Base-by-base conservation (phyloP, 2,797 vertebrate genomes). In the Argyrosomus regius region DNA sequence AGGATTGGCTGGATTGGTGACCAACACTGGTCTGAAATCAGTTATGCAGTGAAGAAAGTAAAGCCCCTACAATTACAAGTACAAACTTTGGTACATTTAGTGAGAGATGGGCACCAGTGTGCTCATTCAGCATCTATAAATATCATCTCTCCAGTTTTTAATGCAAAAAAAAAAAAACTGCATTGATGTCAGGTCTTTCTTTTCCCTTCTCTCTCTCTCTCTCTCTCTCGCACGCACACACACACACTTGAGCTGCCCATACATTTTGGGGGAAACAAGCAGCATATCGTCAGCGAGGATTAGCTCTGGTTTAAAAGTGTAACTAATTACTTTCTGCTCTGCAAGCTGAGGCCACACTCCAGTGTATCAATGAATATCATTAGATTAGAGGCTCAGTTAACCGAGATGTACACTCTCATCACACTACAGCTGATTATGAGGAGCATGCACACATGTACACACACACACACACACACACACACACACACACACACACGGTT, bases 251-350 rank as follows among this genome's bases (percentile, higher is more conserved):
- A 45, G 82, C 64, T 77, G 43, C 81, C 56, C 81, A 82, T 83
- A 85, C 80, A 85, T 83, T 87, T 48, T 61, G 71, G 64, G 77
- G 74, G 80, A 79, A 88, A 88, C 76, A 79, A 72, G 74, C 81
- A 84, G 83, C 81, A 66, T 84, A 75, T 77, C 71, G 18, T 77
- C 73, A 69, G 45, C 24, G 72, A 75, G 88, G 87, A 93, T 93
- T 91, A 88, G 74, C 84, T 87, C 8, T 26, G 65, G 77, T 81
- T 84, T 88, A 57, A 75, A 88, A 88, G 88, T 91, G 86, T 82
- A 84, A 93, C 85, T 92, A 91, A 93, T 93, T 87, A 88, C 87
- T 91, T 89, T 88, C 82, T 82, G 74, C 81, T 81, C 65, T 9
- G 79, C 82, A 77, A 86, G 78, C 84, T 83, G 72, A 20, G 65